Percentiles rank a stretch among this genome's conserved stretches.
Evolutionary conservation across 2,113 vertebrate genomes (phyloP).

Genomic region (Isurus oxyrinchus): DNA sequence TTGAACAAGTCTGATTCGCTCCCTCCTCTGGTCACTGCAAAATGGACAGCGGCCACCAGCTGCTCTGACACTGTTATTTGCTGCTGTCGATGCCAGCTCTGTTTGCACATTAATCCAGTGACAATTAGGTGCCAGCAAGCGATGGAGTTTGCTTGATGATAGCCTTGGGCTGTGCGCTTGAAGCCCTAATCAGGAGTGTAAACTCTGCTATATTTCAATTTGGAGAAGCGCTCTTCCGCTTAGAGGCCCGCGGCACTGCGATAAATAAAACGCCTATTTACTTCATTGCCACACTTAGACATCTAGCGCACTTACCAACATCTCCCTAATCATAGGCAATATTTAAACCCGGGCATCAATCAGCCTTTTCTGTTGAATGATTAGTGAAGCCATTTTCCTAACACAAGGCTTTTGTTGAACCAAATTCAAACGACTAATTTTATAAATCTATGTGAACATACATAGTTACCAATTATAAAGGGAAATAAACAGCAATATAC

Average conservation of each 20-base stretch:
- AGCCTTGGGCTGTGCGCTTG: conserved; percentile 89
- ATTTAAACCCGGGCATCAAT: conserved; percentile 90
- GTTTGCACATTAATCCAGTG: conserved; percentile 90
- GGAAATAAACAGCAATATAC: conserved; percentile 54
- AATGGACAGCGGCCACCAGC: conserved; percentile 71
- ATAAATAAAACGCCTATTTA: conserved; percentile 99
- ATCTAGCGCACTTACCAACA: conserved; percentile 86
- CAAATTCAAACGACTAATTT: conserved; percentile 74
- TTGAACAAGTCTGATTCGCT: background rate
- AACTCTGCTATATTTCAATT: conserved; percentile 99
- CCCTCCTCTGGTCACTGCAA: conserved; percentile 47
- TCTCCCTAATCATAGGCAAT: conserved; percentile 90
- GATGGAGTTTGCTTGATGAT: conserved; percentile 77
- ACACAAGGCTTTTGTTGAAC: conserved; percentile 76
- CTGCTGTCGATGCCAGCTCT: conserved; percentile 74
- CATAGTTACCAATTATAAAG: conserved; percentile 74
- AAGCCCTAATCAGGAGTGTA: conserved; percentile 98
- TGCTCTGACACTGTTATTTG: conserved; percentile 72
- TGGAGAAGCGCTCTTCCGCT: conserved; percentile 98
- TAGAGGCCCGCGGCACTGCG: conserved; percentile 94
- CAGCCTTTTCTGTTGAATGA: conserved; percentile 81
- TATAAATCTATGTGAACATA: conserved; percentile 78
- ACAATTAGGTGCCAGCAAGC: conserved; percentile 92
- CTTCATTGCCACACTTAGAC: conserved; percentile 85
- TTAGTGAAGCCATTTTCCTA: conserved; percentile 83